Conservation (phyloP, 2,113 vertebrate genomes). For the Carassius gibelio region DNA sequence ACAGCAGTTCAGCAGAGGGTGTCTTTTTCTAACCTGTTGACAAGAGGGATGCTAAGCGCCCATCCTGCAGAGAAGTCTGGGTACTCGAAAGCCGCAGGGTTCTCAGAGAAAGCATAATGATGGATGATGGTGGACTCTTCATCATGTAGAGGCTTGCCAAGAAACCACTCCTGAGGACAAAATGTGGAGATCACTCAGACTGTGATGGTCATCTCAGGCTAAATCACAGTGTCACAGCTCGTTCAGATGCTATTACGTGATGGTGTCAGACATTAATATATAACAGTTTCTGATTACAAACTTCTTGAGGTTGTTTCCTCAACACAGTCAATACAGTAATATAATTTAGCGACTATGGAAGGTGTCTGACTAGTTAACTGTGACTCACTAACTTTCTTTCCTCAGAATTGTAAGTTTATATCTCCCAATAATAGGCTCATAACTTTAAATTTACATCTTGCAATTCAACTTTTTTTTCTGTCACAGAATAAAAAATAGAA, state of each 20-base stretch:
- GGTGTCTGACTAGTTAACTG: no score
- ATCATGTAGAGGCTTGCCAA: constrained; percentile 91
- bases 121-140: constrained; percentile 97
- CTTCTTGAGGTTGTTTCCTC: neutral
- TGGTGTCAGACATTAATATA: neutral
- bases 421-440: no score
- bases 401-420: no score
- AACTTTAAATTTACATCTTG: no score
- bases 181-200: constrained; percentile 34
- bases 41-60: constrained; percentile 88
- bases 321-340: neutral
- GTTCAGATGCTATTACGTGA: neutral
- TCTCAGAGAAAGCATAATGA: constrained; percentile 97
- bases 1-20: neutral
- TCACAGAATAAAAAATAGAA: no score
- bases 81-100: constrained; percentile 89
- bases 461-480: no score
- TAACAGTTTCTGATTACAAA: neutral
- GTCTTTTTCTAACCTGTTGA: constrained; percentile 82
- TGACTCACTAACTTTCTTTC: no score
- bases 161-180: constrained; percentile 88
- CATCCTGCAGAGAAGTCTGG: constrained; percentile 95
- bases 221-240: neutral
- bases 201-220: constrained; percentile 1
- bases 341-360: no score